Base-by-base conservation (phyloP, 1,140 invertebrate species). In the Octopus sinensis region DNA sequence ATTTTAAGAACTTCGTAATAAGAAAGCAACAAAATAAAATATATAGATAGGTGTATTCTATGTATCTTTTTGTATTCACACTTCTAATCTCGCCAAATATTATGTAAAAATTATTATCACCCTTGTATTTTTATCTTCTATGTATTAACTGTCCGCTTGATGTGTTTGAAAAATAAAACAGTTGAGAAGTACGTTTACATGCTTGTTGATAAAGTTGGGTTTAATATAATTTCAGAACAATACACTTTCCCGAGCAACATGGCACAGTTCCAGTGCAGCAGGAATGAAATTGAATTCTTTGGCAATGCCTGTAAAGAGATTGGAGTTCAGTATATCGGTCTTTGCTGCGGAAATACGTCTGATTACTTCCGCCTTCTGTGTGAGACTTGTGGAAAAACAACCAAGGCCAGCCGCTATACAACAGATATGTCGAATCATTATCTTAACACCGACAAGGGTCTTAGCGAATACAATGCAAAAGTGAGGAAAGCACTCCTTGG, bases 291-390 rank as follows among this genome's bases (percentile, higher is more conserved):
- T 54, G 80, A 79, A 51, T 43, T 84, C 53, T 89, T 88, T 56
- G 88, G 87, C 5, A 56, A 84, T 54, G 82, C 88, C 56, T 84
- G 85, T 9, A 86, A 85, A 77, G 85, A 86, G 43, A 83, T 89
- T 13, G 89, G 88, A 2, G 81, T 90, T 1, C 82, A 89, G 75
- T 90, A 89, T 79, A 85, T 89, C 1, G 89, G 89, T n/a, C 82
- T 90, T 17, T 90, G 89, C 80, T 90, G 89, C 76, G 89, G 89
- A 54, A 87, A 88, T 53, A 83, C 84, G 10, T 75, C 87, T 4
- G 81, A 87, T 78, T 85, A 88, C 73, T 77, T 85, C 6, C 84
- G 89, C 4, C 84, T 85, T 54, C 54, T 90, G 17, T 87, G 88
- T 12, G 83, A 88, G 79, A 84, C 82, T 6, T 86, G 87, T 51